Base-by-base conservation (phyloP, 2,888 invertebrate species). In the Coenonympha glycerion region DNA sequence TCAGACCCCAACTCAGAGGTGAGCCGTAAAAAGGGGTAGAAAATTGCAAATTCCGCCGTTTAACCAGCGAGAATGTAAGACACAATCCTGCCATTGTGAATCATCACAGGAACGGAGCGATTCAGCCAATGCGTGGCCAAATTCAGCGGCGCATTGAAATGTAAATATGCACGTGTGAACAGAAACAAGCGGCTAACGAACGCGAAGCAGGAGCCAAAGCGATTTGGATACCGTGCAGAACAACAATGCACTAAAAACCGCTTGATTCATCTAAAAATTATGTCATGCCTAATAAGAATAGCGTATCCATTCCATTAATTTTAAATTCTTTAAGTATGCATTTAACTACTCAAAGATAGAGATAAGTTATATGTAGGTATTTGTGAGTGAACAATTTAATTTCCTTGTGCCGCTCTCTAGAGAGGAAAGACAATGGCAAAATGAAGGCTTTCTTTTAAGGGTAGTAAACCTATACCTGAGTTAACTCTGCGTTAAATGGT, bases 181-280 rank as follows among this genome's bases (percentile, higher is more conserved):
- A 65, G 71, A 72, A 75, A 80, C 79, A 79, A 77, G 72, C 74
- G 77, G 68, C 79, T 84, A 82, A 83, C 83, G 81, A 84, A 81
- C 74, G 64, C 62, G 68, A 64, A 69, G 68, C 65, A 65, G 68
- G 68, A 69, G 68, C 64, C 68, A 69, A 68, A 70, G 71, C 73
- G 72, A 79, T 76, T 78, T 76, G 67, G 61, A 53, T 64, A 57
- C 57, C 57, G 31, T 31, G 31, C 11, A 49, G 62, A 42, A 52
- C 39, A 49, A 56, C 54, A 53, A 55, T 49, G 48, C 36, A 37
- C 49, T 50, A 52, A 50, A 54, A 56, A 56, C 57, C 50, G 16
- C 55, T 41, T 19, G 2, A 16, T 22, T 16, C 6, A 6, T 31
- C 3, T 5, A 30, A 30, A 30, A 6, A 30, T 6, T 13, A 6